Percentiles rank a stretch among this genome's conserved stretches.
These are phyloP conservation scores for Oxycera nigricornis DNA, from an alignment of 2,888 invertebrate species.

Conservation along the genomic window DNA sequence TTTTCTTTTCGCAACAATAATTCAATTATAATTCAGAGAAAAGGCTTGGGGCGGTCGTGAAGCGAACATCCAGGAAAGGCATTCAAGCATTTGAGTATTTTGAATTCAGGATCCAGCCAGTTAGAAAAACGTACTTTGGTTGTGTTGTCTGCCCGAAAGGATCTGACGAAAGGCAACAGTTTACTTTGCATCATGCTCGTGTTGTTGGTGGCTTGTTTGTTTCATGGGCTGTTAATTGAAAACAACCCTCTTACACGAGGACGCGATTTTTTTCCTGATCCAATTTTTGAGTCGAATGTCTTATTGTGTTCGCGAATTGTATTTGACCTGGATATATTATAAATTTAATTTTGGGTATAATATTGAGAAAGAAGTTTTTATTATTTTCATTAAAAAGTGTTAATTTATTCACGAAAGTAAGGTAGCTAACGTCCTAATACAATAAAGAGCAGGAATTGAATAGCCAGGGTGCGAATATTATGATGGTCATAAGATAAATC, in stretches of 20 bases:
- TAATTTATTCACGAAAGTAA: too few species aligned
- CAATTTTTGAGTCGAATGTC: slow-evolving; percentile 19
- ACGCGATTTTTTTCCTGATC: background rate
- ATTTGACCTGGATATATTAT: slow-evolving; percentile 13
- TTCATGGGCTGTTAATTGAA: slow-evolving; percentile 46
- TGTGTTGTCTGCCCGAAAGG: background rate
- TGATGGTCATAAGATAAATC: too few species aligned
- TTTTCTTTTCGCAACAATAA: slow-evolving; percentile 49
- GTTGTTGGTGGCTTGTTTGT: slow-evolving; percentile 40
- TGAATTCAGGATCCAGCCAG: slow-evolving; percentile 20
- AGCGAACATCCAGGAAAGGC: slow-evolving; percentile 8
- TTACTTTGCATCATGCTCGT: background rate
- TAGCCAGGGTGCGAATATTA: too few species aligned
- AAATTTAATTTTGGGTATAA: slow-evolving; percentile 17
- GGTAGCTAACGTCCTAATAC: too few species aligned
- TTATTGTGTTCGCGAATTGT: slow-evolving; percentile 10
- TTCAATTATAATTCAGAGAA: slow-evolving; percentile 47
- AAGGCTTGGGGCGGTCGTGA: slow-evolving; percentile 41
- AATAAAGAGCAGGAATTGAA: too few species aligned
- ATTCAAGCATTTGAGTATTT: slow-evolving; percentile 23
- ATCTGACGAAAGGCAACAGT: background rate
- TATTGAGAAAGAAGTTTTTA: background rate
- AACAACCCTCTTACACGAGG: slow-evolving; percentile 35
- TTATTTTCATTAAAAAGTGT: background rate
- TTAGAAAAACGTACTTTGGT: slow-evolving; percentile 5